These are phyloP conservation scores for Metellina segmentata DNA, from an alignment of 2,888 invertebrate genomes.

Conservation along the genomic window DNA sequence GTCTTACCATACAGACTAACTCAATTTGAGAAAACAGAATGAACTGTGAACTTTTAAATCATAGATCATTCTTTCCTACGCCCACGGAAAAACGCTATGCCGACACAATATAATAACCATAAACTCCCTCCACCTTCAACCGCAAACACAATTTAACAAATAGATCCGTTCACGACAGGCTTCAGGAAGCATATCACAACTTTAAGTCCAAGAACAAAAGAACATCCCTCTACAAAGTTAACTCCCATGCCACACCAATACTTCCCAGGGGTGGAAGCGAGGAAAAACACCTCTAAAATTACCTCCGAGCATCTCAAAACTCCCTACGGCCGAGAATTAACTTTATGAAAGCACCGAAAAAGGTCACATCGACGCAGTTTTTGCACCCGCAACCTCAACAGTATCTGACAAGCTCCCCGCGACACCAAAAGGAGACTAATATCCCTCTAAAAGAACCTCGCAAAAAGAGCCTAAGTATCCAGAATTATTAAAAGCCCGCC, in stretches of 20 bases:
- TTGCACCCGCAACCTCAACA: conserved; percentile 4
- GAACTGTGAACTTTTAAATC: too few relatives aligned
- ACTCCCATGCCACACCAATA: neutral
- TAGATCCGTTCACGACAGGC: neutral
- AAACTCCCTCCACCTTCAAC: neutral
- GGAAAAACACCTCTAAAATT: neutral
- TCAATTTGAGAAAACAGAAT: too few relatives aligned
- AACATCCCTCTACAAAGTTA: neutral
- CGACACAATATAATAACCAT: neutral
- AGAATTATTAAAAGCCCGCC: conserved; percentile 69
- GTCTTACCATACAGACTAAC: too few relatives aligned
- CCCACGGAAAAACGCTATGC: too few relatives aligned
- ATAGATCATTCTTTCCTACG: too few relatives aligned
- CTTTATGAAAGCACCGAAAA: neutral
- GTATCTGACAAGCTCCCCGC: conserved; percentile 7
- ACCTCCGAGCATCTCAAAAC: neutral
- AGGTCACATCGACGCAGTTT: neutral
- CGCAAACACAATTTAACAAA: neutral
- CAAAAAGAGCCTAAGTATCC: conserved; percentile 45
- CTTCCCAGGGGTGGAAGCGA: neutral
- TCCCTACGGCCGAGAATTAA: neutral
- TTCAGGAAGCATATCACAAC: neutral
- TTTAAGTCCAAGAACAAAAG: neutral
- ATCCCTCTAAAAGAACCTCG: conserved; percentile 29
- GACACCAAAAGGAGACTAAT: conserved; percentile 39